Conservation (phyloP, 1,140 invertebrate genomes). For the Oryctes rhinoceros region DNA sequence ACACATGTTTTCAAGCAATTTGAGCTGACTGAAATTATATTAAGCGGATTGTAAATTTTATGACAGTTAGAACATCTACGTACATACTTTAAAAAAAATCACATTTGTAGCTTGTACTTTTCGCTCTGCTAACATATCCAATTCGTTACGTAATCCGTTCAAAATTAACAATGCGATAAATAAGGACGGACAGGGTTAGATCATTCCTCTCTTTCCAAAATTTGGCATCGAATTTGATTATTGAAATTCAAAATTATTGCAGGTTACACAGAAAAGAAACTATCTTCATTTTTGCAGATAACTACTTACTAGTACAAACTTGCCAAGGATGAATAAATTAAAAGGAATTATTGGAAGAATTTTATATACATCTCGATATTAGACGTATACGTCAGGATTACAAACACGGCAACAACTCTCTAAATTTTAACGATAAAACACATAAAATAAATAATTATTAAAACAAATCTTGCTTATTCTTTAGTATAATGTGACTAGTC, state of each 20-base stretch:
- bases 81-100: slow-evolving; percentile 23
- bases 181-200: slow-evolving; percentile 33
- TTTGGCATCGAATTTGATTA: slow-evolving; percentile 12
- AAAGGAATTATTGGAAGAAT: background rate
- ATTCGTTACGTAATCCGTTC: background rate
- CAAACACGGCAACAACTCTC: slow-evolving; percentile 1
- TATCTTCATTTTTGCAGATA: no score
- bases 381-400: slow-evolving; percentile 15
- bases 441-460: slow-evolving; percentile 12
- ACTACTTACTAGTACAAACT: no score
- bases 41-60: slow-evolving; percentile 33
- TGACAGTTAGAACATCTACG: background rate
- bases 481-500: slow-evolving; percentile 12
- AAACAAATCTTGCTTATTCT: background rate
- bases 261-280: background rate
- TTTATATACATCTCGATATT: background rate
- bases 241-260: background rate
- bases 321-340: no score
- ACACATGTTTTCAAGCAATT: background rate
- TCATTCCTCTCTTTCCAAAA: slow-evolving; percentile 30
- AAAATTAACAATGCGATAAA: background rate
- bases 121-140: slow-evolving; percentile 16
- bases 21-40: background rate
- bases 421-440: slow-evolving; percentile 13
- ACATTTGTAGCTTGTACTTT: slow-evolving; percentile 33